Percentiles rank a stretch among this genome's conserved stretches.
phyloP scores from a whole-genome alignment of 2,797 vertebrate species.

The Brotula barbata region DNA sequence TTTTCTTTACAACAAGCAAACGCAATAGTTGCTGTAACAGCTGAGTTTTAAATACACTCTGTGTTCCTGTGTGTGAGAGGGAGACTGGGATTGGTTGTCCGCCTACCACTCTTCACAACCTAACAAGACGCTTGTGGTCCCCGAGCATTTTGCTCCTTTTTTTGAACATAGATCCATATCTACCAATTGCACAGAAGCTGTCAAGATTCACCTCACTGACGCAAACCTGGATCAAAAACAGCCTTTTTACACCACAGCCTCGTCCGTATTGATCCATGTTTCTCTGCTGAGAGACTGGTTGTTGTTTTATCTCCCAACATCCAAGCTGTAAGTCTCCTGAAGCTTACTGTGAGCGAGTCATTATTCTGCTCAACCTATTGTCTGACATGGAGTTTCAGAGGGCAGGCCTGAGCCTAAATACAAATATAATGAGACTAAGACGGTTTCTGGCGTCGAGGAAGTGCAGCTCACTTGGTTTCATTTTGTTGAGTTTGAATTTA shows the following conservation, averaged over 20 bases:
- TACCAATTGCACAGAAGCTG: constrained; percentile 75
- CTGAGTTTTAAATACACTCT: constrained; percentile 33
- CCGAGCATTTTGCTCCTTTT: constrained; percentile 75
- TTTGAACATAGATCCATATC: constrained; percentile 79
- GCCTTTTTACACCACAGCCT: constrained; percentile 73
- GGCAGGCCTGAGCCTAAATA: constrained; percentile 66
- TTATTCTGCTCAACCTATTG: constrained; percentile 74
- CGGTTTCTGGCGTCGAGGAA: constrained; percentile 67
- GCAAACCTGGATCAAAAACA: constrained; percentile 78
- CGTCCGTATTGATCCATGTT: constrained; percentile 77
- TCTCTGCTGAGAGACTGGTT: constrained; percentile 76
- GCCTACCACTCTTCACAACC: constrained; percentile 63
- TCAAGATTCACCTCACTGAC: constrained; percentile 77
- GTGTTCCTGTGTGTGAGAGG: constrained; percentile 26
- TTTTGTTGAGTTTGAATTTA: constrained; percentile 71
- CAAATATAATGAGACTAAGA: constrained; percentile 77
- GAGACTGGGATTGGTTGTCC: constrained; percentile 51
- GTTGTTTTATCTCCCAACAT: constrained; percentile 77
- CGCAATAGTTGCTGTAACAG: constrained; percentile 55
- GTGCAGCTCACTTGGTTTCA: constrained; percentile 68
- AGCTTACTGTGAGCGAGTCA: constrained; percentile 72
- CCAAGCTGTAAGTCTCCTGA: constrained; percentile 72
- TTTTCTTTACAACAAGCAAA: constrained; percentile 54
- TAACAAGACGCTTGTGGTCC: constrained; percentile 75
- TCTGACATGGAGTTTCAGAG: constrained; percentile 62